Evolutionary conservation across 2,888 invertebrate species (phyloP).

Genomic region (Cynaeus angustus): DNA sequence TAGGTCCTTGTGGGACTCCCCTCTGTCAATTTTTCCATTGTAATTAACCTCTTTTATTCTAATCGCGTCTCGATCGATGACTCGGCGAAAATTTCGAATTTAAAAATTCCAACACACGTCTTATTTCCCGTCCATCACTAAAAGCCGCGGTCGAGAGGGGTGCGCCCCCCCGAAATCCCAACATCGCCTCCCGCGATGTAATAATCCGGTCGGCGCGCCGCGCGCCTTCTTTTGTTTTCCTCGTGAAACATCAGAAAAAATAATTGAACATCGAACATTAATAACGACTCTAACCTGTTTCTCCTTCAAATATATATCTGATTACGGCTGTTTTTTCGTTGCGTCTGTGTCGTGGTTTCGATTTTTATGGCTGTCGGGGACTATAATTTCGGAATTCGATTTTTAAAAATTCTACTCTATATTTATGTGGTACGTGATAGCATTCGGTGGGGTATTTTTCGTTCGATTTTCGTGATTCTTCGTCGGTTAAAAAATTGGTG

Average conservation of each 20-base stretch:
- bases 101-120: conserved; percentile 5
- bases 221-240: conserved; percentile 62
- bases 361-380: conserved; percentile 66
- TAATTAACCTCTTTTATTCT: too few species aligned
- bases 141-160: neutral
- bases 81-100: conserved; percentile 4
- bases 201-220: conserved; percentile 43
- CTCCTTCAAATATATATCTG: conserved; percentile 64
- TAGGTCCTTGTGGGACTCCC: too few species aligned
- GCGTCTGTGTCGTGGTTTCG: conserved; percentile 62
- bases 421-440: conserved; percentile 68
- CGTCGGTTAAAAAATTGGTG: conserved; percentile 4
- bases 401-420: conserved; percentile 67
- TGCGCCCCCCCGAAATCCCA: neutral
- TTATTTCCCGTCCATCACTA: neutral
- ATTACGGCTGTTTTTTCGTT: conserved; percentile 56
- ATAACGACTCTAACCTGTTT: conserved; percentile 63
- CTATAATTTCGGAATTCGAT: conserved; percentile 69
- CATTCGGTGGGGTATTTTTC: conserved; percentile 56
- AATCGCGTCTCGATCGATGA: neutral
- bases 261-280: conserved; percentile 65
- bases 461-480: conserved; percentile 45
- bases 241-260: conserved; percentile 64
- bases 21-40: too few species aligned
- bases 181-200: conserved; percentile 49